A percentile compares a stretch with the other conserved stretches of the same genome.
These are phyloP conservation scores for Varanus salvator DNA, from an alignment of 2,113 vertebrate species.

Conservation along the genomic window DNA sequence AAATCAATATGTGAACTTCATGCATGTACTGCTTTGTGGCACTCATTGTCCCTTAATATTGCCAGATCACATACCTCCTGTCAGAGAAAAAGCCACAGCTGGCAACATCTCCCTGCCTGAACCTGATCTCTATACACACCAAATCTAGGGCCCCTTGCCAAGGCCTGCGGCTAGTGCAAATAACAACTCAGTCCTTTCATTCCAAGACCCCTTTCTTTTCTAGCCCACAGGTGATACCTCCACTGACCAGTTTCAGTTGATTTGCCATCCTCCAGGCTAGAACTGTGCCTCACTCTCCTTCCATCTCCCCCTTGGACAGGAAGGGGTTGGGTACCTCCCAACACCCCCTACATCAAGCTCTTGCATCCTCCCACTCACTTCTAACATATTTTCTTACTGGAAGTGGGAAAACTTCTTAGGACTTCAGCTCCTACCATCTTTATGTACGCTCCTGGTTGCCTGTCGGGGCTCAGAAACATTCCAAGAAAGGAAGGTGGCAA, in stretches of 20 bases:
- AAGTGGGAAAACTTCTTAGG: too few species aligned
- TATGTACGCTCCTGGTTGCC: too few species aligned
- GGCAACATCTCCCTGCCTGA: neutral
- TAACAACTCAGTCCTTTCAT: too few species aligned
- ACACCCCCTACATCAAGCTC: too few species aligned
- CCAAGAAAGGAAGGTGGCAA: too few species aligned
- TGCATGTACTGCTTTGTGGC: neutral
- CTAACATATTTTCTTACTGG: too few species aligned
- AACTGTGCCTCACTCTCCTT: neutral
- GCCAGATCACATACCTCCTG: neutral
- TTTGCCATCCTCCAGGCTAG: neutral
- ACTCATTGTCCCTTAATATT: neutral
- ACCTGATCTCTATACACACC: neutral
- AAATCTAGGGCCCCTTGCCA: neutral
- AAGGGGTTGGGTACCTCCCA: too few species aligned
- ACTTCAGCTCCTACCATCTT: too few species aligned
- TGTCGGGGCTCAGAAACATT: too few species aligned
- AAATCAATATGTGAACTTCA: slow-evolving; percentile 11
- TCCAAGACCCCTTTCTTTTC: too few species aligned
- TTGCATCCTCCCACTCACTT: too few species aligned
- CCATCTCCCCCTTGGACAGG: neutral
- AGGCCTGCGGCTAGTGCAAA: too few species aligned
- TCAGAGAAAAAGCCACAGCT: neutral
- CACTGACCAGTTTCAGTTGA: neutral
- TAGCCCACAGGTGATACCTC: neutral